phyloP scores from a whole-genome alignment of 2,888 invertebrate genomes.

The Blastobasis lacticolella region DNA sequence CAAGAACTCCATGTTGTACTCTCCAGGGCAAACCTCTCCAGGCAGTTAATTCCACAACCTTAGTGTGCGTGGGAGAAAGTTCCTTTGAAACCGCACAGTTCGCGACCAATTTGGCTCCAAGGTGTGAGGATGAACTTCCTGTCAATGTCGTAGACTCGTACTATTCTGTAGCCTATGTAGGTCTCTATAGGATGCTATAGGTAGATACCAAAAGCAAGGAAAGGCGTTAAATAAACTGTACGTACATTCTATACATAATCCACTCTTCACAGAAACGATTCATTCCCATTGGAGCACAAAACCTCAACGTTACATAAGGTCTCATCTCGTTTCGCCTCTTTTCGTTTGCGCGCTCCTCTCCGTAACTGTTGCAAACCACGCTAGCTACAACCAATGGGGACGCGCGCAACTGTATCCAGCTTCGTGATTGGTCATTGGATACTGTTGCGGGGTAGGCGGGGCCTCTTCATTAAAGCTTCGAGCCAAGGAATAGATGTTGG shows the following conservation, averaged over 20 bases:
- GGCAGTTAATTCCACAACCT: no score
- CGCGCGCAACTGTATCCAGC: conserved; percentile 21
- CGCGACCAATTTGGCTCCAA: no score
- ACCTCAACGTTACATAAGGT: neutral
- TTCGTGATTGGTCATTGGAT: conserved; percentile 26
- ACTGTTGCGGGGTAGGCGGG: conserved; percentile 23
- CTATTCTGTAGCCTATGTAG: no score
- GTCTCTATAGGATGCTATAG: no score
- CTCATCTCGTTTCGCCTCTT: neutral
- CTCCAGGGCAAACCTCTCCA: no score
- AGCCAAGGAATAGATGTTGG: neutral
- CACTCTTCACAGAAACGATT: neutral
- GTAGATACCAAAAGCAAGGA: no score
- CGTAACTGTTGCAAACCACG: neutral
- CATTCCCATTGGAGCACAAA: neutral
- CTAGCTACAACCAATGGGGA: conserved; percentile 18
- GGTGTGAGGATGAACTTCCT: no score
- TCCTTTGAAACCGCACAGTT: no score
- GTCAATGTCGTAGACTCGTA: no score
- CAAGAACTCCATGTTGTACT: no score
- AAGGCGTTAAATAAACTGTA: no score
- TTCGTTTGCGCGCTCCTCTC: neutral
- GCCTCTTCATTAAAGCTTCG: conserved; percentile 25
- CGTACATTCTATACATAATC: neutral
- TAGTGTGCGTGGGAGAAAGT: no score